These are phyloP conservation scores for Leontopithecus rosalia DNA, from an alignment of 2,797 vertebrate species.

Conservation along the genomic window DNA sequence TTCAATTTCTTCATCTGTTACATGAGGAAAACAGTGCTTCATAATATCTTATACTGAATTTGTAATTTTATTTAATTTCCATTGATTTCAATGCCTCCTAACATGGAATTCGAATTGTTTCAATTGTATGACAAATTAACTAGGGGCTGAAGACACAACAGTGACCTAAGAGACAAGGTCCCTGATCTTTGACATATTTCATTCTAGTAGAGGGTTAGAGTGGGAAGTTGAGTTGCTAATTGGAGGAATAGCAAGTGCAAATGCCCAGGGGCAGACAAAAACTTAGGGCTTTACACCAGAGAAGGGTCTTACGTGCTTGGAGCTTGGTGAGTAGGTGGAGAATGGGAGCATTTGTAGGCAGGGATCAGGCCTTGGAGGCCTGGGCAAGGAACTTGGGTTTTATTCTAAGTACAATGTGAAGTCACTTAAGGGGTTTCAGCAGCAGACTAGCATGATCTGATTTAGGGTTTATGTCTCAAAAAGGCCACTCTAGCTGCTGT, in stretches of 20 bases:
- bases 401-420: conserved; percentile 41
- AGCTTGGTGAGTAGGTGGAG: neutral
- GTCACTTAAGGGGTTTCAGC: conserved; percentile 57
- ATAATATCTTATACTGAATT: neutral
- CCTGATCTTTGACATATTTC: neutral
- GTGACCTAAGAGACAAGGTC: neutral
- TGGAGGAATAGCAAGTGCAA: neutral
- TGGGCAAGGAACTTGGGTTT: conserved; percentile 44
- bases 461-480: conserved; percentile 74
- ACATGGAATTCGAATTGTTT: neutral
- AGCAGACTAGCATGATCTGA: conserved; percentile 44
- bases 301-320: neutral
- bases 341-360: neutral
- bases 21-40: neutral
- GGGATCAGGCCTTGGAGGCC: neutral
- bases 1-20: conserved; percentile 17
- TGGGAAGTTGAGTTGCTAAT: neutral
- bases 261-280: conserved; percentile 33
- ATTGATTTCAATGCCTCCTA: neutral
- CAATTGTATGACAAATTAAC: neutral
- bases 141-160: neutral
- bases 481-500: conserved; percentile 51
- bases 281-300: neutral
- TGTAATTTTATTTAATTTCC: neutral
- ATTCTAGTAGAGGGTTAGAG: neutral